Evolutionary conservation across 2,113 vertebrate genomes (phyloP).

Genomic region (Gadus macrocephalus): DNA sequence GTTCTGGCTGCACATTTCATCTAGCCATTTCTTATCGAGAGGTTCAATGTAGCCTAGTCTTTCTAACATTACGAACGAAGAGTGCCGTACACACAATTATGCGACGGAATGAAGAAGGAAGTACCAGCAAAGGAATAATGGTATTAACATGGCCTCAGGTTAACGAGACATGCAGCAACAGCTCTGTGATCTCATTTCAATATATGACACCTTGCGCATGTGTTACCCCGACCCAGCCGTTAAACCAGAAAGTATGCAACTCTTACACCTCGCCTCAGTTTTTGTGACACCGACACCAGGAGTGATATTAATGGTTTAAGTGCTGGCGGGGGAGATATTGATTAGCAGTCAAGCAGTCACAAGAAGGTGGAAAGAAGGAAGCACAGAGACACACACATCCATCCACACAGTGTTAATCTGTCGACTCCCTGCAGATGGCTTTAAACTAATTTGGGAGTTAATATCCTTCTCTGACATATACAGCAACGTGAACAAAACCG

Average conservation of each 20-base stretch:
- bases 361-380: constrained; percentile 21
- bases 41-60: too few relatives aligned
- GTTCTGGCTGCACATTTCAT: too few relatives aligned
- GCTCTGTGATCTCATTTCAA: too few relatives aligned
- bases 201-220: too few relatives aligned
- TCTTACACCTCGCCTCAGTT: constrained; percentile 17
- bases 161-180: too few relatives aligned
- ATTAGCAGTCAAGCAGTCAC: constrained; percentile 13
- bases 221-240: background rate
- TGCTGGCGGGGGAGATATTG: background rate
- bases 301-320: constrained; percentile 34
- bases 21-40: too few relatives aligned
- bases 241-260: constrained; percentile 3
- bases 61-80: too few relatives aligned
- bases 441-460: constrained; percentile 38
- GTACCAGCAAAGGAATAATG: too few relatives aligned
- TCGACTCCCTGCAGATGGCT: constrained; percentile 2
- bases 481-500: constrained; percentile 19
- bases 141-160: too few relatives aligned
- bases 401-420: constrained; percentile 15
- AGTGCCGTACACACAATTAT: too few relatives aligned
- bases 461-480: constrained; percentile 5
- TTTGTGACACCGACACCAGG: constrained; percentile 6
- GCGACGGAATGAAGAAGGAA: too few relatives aligned
- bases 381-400: background rate